Conservation (phyloP, 2,888 invertebrate genomes). For the Macropis europaea region DNA sequence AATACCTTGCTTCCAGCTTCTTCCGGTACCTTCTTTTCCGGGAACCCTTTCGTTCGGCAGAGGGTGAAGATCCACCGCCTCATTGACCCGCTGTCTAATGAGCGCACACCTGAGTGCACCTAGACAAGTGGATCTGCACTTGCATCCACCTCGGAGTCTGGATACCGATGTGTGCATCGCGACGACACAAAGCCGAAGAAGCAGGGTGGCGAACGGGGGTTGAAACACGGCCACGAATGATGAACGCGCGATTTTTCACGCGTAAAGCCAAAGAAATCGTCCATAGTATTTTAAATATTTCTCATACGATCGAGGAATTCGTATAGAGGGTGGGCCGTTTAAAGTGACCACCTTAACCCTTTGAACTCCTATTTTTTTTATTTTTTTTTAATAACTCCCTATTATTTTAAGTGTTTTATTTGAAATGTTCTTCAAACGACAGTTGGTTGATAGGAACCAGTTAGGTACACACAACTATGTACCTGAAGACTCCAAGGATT, state of each 20-base stretch:
- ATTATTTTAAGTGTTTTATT: too few species aligned
- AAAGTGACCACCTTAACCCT: too few species aligned
- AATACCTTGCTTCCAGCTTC: constrained; percentile 20
- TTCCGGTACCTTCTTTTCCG: constrained; percentile 28
- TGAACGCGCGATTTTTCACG: constrained; percentile 2
- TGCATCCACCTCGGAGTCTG: constrained; percentile 54
- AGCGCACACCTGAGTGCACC: constrained; percentile 69
- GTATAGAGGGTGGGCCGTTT: too few species aligned
- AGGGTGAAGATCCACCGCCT: constrained; percentile 61
- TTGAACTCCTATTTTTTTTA: too few species aligned
- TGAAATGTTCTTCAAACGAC: too few species aligned
- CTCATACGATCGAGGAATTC: too few species aligned
- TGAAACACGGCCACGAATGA: constrained; percentile 1
- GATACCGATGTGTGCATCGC: constrained; percentile 40
- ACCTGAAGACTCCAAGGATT: too few species aligned
- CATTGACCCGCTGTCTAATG: constrained; percentile 75
- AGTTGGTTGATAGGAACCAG: too few species aligned
- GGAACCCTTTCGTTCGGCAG: constrained; percentile 38
- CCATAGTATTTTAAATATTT: neutral
- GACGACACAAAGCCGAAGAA: constrained; percentile 27
- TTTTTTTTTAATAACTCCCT: too few species aligned
- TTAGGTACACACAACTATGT: too few species aligned
- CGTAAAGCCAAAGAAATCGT: neutral
- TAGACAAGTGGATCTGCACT: constrained; percentile 69
- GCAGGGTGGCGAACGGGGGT: neutral